These are phyloP conservation scores for Myodes glareolus DNA, from an alignment of 2,113 vertebrate genomes.

Conservation along the genomic window DNA sequence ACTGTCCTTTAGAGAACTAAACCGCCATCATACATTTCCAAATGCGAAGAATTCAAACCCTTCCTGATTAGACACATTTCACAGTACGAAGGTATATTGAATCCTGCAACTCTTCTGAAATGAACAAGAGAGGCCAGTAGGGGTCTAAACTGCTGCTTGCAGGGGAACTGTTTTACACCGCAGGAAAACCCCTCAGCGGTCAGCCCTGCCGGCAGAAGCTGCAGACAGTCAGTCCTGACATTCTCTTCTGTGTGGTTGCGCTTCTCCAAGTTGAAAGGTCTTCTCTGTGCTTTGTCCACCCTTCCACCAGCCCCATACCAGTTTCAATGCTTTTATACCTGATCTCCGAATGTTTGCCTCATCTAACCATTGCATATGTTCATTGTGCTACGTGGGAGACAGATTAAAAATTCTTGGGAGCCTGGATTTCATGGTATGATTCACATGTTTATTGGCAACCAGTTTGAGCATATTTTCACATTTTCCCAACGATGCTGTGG, in stretches of 20 bases:
- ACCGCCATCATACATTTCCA: neutral
- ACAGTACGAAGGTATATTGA: neutral
- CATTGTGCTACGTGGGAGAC: neutral
- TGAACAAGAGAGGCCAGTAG: neutral
- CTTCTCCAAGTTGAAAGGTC: neutral
- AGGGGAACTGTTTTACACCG: neutral
- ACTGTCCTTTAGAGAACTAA: neutral
- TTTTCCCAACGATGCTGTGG: neutral
- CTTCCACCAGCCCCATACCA: neutral
- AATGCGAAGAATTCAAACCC: neutral
- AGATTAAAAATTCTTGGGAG: neutral
- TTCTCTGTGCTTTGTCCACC: neutral
- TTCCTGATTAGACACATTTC: neutral
- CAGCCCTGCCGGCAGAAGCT: neutral
- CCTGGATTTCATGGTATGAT: neutral
- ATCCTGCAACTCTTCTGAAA: neutral
- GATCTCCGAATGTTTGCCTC: neutral
- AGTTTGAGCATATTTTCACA: neutral
- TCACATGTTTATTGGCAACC: neutral
- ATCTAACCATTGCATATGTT: neutral
- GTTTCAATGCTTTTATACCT: neutral
- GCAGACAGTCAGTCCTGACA: neutral
- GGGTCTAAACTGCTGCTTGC: neutral
- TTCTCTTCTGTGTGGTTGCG: neutral
- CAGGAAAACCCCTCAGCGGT: neutral